Percentiles rank a stretch among this genome's conserved stretches.
These are phyloP conservation scores for Lanistes nyassanus DNA, from an alignment of 1,140 invertebrate genomes.

Conservation along the genomic window DNA sequence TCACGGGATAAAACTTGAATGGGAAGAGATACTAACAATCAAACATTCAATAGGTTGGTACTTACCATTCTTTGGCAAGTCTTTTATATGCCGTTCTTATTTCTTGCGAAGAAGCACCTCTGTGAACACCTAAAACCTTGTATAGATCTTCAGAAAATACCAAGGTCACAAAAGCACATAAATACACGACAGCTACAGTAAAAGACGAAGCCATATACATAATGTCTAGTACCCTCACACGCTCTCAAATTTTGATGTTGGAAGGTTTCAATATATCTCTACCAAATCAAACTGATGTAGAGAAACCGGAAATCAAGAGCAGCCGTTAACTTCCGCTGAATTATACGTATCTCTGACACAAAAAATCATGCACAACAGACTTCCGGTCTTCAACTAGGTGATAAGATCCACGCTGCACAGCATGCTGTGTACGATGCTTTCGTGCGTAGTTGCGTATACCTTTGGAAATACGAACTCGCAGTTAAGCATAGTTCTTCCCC, in stretches of 20 bases:
- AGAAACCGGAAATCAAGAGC: slow-evolving; percentile 21
- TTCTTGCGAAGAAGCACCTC: slow-evolving; percentile 79
- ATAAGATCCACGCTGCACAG: too few relatives aligned
- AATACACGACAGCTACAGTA: neutral
- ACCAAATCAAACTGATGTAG: neutral
- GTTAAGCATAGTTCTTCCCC: too few relatives aligned
- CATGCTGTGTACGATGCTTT: too few relatives aligned
- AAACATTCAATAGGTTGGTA: neutral
- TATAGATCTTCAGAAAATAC: slow-evolving; percentile 74
- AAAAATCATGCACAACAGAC: too few relatives aligned
- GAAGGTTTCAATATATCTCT: neutral
- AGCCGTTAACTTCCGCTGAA: neutral
- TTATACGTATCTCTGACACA: neutral
- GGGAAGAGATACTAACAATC: too few relatives aligned
- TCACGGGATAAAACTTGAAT: too few relatives aligned
- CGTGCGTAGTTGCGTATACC: too few relatives aligned
- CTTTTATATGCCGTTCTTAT: slow-evolving; percentile 91
- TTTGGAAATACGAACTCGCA: too few relatives aligned
- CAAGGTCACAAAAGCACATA: neutral
- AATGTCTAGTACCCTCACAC: neutral
- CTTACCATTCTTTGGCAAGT: slow-evolving; percentile 88
- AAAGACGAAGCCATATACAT: neutral
- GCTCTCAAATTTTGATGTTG: neutral
- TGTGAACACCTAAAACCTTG: slow-evolving; percentile 81
- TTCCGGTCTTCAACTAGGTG: too few relatives aligned